Base-by-base conservation (phyloP, 2,888 invertebrate genomes). In the Adela reaumurella region DNA sequence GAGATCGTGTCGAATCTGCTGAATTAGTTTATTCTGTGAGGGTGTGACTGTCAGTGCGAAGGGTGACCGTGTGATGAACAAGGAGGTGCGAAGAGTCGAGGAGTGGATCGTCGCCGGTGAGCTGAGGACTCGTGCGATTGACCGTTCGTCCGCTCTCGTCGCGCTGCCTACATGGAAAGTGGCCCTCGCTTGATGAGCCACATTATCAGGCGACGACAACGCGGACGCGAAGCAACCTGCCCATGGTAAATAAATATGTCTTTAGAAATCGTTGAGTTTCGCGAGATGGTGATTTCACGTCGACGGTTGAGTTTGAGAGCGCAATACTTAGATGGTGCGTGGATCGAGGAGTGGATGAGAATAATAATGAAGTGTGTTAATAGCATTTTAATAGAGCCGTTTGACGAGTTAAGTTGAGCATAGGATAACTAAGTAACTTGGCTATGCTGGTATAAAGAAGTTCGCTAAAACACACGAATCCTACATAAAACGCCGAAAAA, bases 71-170 rank as follows among this genome's bases (percentile, higher is more conserved):
- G n/a, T n/a, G n/a, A n/a, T 24, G 24, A 24, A 24, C 24, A 35
- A 35, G 11, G n/a, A 35, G 11, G 35, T 35, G 35, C 3, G 3
- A 3, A 3, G 35, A 8, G 35, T 35, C 11, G 11, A 14, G 24
- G 24, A 24, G 5, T 24, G 5, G 24, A 24, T 24, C 24, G 24
- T 6, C 62, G 68, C 64, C n/a, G n/a, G n/a, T n/a, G n/a, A n/a
- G n/a, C n/a, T n/a, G n/a, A n/a, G n/a, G n/a, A 65, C 72, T 68
- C 70, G 74, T 74, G 74, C 74, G 69, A 73, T 70, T 76, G 77
- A 72, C 74, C 74, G 69, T 72, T 71, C 35, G 35, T 4, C 35
- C 35, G 35, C 35, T 14, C 11, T 3, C 35, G 35, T 3, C 35
- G n/a, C 24, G 24, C 68, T 67, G 64, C 64, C 62, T 68, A 65